Evolutionary conservation across 2,797 vertebrate genomes (phyloP).

Genomic region (Mus spretus): DNA sequence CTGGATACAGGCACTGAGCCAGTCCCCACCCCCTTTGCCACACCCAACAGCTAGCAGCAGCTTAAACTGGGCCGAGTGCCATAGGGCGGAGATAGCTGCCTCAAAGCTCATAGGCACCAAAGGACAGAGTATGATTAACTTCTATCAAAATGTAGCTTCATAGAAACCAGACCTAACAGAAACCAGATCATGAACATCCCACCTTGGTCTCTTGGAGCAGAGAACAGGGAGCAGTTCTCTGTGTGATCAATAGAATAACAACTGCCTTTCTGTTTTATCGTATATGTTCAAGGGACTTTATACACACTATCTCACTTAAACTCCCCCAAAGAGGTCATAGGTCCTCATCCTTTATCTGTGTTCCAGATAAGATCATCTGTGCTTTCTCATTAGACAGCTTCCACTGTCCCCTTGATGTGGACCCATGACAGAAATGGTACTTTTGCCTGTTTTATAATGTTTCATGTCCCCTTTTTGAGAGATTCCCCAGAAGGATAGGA

Average conservation of each 20-base stretch:
- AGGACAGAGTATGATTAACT: not conserved
- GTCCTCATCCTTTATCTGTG: not conserved
- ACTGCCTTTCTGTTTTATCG: not conserved
- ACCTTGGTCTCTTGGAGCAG: not conserved
- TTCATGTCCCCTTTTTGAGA: not conserved
- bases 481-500: not conserved
- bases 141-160: not conserved
- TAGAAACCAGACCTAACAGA: not conserved
- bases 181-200: not conserved
- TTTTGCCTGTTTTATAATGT: not conserved
- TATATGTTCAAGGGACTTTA: not conserved
- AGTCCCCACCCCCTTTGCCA: conserved; percentile 16
- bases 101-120: not conserved
- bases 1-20: conserved; percentile 24
- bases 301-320: conserved; percentile 7
- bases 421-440: not conserved
- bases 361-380: not conserved
- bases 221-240: not conserved
- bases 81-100: not conserved
- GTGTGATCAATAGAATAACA: not conserved
- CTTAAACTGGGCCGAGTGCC: conserved; percentile 33
- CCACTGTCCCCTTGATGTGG: not conserved
- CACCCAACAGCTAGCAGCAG: not conserved
- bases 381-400: not conserved
- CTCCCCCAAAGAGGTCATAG: not conserved